phyloP scores from a whole-genome alignment of 2,113 vertebrate genomes.

The Patagioenas fasciata region DNA sequence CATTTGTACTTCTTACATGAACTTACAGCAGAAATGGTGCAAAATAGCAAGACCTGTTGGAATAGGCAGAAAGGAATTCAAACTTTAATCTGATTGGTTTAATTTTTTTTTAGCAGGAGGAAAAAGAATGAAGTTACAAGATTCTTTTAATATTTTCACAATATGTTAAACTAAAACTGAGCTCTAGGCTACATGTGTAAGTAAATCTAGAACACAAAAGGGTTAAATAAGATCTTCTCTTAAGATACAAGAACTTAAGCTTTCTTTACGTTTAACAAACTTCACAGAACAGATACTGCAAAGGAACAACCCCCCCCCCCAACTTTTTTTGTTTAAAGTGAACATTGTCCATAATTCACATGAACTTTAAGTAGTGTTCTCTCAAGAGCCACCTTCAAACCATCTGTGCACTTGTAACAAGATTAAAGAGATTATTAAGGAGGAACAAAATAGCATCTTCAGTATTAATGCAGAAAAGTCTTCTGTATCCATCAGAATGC shows the following conservation, averaged over 20 bases:
- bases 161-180: conserved; percentile 91
- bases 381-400: conserved; percentile 51
- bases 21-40: conserved; percentile 26
- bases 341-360: conserved; percentile 64
- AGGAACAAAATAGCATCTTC: conserved; percentile 66
- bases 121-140: conserved; percentile 89
- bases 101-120: conserved; percentile 92
- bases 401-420: conserved; percentile 61
- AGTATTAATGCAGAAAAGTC: conserved; percentile 62
- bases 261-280: conserved; percentile 85
- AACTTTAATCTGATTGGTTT: conserved; percentile 89
- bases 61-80: conserved; percentile 72
- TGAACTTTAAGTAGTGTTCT: conserved; percentile 68
- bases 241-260: conserved; percentile 91
- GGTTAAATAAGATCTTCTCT: conserved; percentile 94
- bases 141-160: conserved; percentile 87
- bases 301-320: conserved; percentile 77
- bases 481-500: conserved; percentile 62
- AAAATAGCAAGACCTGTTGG: conserved; percentile 54
- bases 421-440: conserved; percentile 51
- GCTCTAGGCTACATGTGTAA: conserved; percentile 91
- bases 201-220: conserved; percentile 94
- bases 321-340: conserved; percentile 65
- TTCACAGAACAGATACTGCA: conserved; percentile 86
- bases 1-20: not conserved